Percentiles rank a stretch among this genome's conserved stretches.
Evolutionary conservation across 2,888 invertebrate genomes (phyloP).

Genomic region (Incurvaria masculella): DNA sequence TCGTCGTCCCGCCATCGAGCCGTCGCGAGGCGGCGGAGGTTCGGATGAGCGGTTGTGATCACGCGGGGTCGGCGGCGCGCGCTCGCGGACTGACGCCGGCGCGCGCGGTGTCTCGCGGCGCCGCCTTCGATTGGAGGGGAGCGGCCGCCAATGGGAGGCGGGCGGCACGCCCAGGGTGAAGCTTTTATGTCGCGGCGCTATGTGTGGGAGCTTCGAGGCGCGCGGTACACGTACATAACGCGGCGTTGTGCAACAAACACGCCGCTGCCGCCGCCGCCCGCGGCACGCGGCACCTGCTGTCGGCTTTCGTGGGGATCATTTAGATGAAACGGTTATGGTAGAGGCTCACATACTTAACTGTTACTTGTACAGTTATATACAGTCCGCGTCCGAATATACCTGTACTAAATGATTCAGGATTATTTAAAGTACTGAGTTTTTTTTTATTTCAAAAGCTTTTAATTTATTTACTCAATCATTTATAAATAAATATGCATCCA

Average conservation of each 20-base stretch:
- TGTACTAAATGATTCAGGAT: too few species aligned
- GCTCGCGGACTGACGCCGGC: conserved; percentile 38
- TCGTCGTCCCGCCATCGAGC: not conserved
- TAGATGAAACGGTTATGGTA: too few species aligned
- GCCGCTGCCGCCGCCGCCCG: not conserved
- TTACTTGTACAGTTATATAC: too few species aligned
- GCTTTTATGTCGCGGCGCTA: not conserved
- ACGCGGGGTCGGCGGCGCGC: conserved; percentile 28
- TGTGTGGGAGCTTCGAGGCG: not conserved
- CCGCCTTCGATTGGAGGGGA: conserved; percentile 12
- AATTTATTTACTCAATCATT: too few species aligned
- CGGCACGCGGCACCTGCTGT: not conserved
- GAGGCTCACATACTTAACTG: too few species aligned
- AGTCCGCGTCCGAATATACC: too few species aligned
- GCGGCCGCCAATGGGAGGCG: not conserved
- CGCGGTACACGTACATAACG: not conserved
- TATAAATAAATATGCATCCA: too few species aligned
- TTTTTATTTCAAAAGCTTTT: too few species aligned
- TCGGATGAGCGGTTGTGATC: too few species aligned
- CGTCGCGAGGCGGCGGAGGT: too few species aligned
- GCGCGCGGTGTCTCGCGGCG: conserved; percentile 3
- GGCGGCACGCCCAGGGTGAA: not conserved
- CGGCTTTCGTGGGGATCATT: too few species aligned
- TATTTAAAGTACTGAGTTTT: too few species aligned
- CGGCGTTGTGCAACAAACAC: not conserved